These are phyloP conservation scores for Amblyteles armatorius DNA, from an alignment of 2,888 invertebrate species.

Conservation along the genomic window DNA sequence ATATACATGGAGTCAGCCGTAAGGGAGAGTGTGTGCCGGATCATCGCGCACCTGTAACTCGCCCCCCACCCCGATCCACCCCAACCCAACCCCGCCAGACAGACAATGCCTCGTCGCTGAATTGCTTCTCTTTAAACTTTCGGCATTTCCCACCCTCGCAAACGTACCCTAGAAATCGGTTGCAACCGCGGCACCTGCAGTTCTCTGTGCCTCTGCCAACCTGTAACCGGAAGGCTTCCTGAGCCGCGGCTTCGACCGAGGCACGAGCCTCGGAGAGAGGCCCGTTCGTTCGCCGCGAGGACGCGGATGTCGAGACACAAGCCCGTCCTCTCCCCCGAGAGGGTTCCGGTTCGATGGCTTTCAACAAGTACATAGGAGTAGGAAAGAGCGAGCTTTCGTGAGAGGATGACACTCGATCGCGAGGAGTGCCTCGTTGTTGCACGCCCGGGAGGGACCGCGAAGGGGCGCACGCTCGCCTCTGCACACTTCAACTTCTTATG, in stretches of 20 bases:
- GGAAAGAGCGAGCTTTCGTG: slow-evolving; percentile 74
- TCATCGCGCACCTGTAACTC: slow-evolving; percentile 16
- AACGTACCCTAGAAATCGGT: slow-evolving; percentile 12
- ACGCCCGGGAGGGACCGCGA: slow-evolving; percentile 61
- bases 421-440: slow-evolving; percentile 78
- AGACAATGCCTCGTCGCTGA: slow-evolving; percentile 13
- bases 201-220: slow-evolving; percentile 30
- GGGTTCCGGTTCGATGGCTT: slow-evolving; percentile 63
- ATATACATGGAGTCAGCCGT: not conserved
- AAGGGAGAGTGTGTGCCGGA: not conserved
- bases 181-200: slow-evolving; percentile 9
- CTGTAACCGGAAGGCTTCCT: slow-evolving; percentile 33
- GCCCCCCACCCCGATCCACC: not conserved
- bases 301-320: slow-evolving; percentile 34
- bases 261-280: slow-evolving; percentile 13
- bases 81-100: not conserved
- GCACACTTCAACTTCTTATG: not conserved
- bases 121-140: slow-evolving; percentile 22
- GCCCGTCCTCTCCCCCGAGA: slow-evolving; percentile 18
- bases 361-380: slow-evolving; percentile 56
- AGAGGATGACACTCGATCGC: slow-evolving; percentile 76
- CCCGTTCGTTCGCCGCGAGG: slow-evolving; percentile 7
- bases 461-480: slow-evolving; percentile 19
- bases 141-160: not conserved
- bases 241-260: not conserved